Evolutionary conservation across 2,797 vertebrate genomes (phyloP), one percentile per base, ranked within the genome.

Genomic region (Coreius guichenoti): DNA sequence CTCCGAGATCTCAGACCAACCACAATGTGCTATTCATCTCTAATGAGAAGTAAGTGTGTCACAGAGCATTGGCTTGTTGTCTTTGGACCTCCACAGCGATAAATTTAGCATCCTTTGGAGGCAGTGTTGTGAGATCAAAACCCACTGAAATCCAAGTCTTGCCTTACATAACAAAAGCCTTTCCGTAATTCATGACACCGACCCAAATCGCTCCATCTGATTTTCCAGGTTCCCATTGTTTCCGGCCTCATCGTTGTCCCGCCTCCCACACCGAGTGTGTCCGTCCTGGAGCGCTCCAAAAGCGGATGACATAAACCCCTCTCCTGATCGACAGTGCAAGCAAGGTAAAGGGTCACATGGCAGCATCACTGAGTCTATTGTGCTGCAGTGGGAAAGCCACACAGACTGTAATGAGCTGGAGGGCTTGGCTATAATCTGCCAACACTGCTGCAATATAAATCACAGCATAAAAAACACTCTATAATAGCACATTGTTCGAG

Each of bases 31-130:
- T 91, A 94, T 96, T 96, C 93, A 95, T 93, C 93, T 94, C 92
- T 95, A 95, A 95, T 96, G 94, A 96, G 94, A 88, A 92, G 92
- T 93, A 94, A 96, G 92, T 94, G 94, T 96, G 93, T 96, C 93
- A 94, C 94, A 93, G 94, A 93, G 92, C 92, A 85, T 92, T 92
- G 92, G 92, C 92, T 90, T 91, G 94, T 94, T 93, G 85, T 91
- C 93, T 90, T 93, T 92, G 90, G 90, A 79, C 91, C 86, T 90
- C 88, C 91, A 93, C 87, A 39, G 81, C 23, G 89, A 93, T 93
- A 95, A 94, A 95, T 95, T 94, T 94, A 95, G 92, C 87, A 92
- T 94, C 92, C 82, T 74, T 89, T 90, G 88, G 88, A 90, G 92
- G 87, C 89, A 89, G 85, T 91, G 92, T 91, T 93, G 92, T 83